phyloP scores from a whole-genome alignment of 2,888 invertebrate genomes.

The Thera britannica region DNA sequence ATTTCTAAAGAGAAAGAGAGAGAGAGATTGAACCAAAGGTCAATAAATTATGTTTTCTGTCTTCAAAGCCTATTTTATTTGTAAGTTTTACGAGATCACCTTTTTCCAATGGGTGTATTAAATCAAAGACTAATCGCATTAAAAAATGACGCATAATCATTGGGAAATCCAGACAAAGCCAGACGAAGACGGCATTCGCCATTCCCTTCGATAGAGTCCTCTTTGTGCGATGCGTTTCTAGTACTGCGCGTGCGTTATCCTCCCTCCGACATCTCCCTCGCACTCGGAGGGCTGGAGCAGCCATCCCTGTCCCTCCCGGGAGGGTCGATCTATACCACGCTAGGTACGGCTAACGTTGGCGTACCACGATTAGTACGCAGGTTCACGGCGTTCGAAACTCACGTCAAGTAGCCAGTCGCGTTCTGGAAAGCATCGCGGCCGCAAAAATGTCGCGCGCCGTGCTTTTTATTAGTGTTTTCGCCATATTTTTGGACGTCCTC shows the following conservation, averaged over 20 bases:
- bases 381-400: conserved; percentile 72
- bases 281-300: conserved; percentile 38
- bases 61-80: background rate
- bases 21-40: no score
- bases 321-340: conserved; percentile 83
- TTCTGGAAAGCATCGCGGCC: conserved; percentile 73
- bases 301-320: conserved; percentile 68
- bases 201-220: conserved; percentile 73
- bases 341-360: conserved; percentile 79
- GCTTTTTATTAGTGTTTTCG: conserved; percentile 85
- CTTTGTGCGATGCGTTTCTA: conserved; percentile 73
- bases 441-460: conserved; percentile 86
- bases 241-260: conserved; percentile 78
- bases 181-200: conserved; percentile 78
- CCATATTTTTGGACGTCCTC: conserved; percentile 85
- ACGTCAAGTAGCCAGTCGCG: conserved; percentile 70
- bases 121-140: conserved; percentile 39
- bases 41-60: no score
- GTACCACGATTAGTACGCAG: conserved; percentile 79
- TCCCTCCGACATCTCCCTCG: conserved; percentile 63
- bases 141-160: conserved; percentile 79
- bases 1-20: no score
- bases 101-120: background rate
- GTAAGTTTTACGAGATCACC: background rate
- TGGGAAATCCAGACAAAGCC: conserved; percentile 80